phyloP scores from a whole-genome alignment of 2,113 vertebrate genomes.

The Clarias magur region DNA sequence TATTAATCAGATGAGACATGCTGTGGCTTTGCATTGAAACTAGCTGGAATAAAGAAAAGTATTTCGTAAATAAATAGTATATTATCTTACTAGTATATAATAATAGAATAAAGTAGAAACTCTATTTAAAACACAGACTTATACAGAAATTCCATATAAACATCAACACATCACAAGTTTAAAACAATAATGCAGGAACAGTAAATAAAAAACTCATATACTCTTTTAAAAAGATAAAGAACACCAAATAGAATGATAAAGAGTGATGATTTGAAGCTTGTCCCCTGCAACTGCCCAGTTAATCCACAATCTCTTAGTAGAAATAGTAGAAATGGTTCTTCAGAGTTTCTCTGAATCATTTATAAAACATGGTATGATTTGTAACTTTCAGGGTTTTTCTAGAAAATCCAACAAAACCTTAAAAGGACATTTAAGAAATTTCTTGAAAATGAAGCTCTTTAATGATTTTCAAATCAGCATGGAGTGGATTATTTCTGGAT shows the following conservation, averaged over 20 bases:
- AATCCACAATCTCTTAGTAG: neutral
- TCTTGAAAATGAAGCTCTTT: neutral
- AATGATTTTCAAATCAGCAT: neutral
- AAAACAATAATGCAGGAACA: neutral
- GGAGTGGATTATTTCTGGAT: neutral
- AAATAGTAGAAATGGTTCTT: too few relatives aligned
- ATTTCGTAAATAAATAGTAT: too few relatives aligned
- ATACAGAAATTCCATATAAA: neutral
- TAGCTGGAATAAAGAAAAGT: neutral
- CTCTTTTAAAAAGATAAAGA: too few relatives aligned
- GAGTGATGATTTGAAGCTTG: neutral
- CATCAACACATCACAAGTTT: too few relatives aligned
- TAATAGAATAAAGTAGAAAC: neutral
- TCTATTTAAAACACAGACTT: neutral
- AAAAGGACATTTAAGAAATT: neutral
- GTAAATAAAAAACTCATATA: neutral
- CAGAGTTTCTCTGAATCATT: neutral
- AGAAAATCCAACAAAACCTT: neutral
- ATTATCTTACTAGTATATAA: too few relatives aligned
- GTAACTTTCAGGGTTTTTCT: neutral
- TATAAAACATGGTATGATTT: neutral
- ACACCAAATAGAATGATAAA: neutral
- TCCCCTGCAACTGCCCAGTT: neutral
- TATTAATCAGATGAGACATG: neutral
- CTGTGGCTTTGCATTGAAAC: neutral